A percentile compares a stretch with the other conserved stretches of the same genome.
Conservation (phyloP, 2,113 vertebrate species). For the Dermatemys mawii region DNA sequence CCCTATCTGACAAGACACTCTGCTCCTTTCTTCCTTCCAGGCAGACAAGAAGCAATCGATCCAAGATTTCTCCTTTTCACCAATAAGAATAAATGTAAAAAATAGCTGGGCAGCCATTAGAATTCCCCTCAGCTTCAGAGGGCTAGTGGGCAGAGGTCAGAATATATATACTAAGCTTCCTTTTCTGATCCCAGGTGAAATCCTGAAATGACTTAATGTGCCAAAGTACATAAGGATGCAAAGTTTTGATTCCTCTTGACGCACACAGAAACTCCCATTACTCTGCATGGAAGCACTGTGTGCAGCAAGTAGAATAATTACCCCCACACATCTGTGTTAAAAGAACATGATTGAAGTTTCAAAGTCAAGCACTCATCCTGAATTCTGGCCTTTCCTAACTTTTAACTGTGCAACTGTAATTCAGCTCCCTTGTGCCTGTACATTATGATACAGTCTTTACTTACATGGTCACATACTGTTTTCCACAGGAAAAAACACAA, state of each 20-base stretch:
- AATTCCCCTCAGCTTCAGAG: neutral
- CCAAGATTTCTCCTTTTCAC: neutral
- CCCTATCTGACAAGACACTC: neutral
- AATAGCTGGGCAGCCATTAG: neutral
- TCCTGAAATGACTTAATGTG: neutral
- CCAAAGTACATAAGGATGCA: neutral
- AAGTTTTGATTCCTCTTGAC: neutral
- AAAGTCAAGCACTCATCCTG: no score
- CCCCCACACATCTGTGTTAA: fast-evolving
- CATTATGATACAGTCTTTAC: no score
- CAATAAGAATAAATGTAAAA: neutral
- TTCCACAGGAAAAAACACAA: no score
- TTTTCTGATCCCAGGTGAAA: neutral
- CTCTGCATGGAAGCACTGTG: neutral
- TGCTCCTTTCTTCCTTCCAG: neutral
- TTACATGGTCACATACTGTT: no score
- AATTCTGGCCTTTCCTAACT: no score
- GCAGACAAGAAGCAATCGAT: neutral
- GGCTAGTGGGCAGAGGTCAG: neutral
- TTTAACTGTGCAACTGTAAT: neutral
- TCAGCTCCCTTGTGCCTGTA: neutral
- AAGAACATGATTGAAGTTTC: neutral
- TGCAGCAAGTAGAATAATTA: neutral
- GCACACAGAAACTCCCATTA: fast-evolving
- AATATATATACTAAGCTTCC: neutral